Evolutionary conservation across 2,797 vertebrate species (phyloP).

Genomic region (Allenopithecus nigroviridis): DNA sequence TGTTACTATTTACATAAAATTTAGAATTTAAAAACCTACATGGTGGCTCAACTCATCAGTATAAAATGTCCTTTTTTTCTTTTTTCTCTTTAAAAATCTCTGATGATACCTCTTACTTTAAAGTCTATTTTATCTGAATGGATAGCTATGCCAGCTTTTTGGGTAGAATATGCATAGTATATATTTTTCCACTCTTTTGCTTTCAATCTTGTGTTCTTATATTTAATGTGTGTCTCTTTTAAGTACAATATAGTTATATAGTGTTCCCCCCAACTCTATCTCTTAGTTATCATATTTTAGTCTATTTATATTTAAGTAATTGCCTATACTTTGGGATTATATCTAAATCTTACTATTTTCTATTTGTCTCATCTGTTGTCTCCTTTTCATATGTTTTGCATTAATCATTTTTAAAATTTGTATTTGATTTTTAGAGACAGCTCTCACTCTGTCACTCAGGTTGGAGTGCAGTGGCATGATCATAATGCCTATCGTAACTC

Average conservation of each 20-base stretch:
- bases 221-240: neutral
- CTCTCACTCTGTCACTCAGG: neutral
- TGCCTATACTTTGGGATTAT: neutral
- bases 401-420: neutral
- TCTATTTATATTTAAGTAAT: slow-evolving; percentile 9
- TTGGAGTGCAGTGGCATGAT: neutral
- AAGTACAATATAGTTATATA: neutral
- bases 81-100: neutral
- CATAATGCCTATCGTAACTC: neutral
- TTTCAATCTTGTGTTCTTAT: neutral
- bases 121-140: neutral
- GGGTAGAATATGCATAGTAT: neutral
- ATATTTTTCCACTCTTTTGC: neutral
- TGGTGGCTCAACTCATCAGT: neutral
- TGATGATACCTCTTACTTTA: neutral
- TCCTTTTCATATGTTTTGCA: neutral
- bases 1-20: neutral
- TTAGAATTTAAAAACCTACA: neutral
- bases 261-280: neutral
- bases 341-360: neutral
- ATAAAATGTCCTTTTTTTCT: neutral
- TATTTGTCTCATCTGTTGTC: neutral
- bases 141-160: neutral
- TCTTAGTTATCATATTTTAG: neutral
- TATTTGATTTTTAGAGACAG: neutral